These are phyloP conservation scores for Achroia grisella DNA, from an alignment of 1,140 invertebrate genomes.

Conservation along the genomic window DNA sequence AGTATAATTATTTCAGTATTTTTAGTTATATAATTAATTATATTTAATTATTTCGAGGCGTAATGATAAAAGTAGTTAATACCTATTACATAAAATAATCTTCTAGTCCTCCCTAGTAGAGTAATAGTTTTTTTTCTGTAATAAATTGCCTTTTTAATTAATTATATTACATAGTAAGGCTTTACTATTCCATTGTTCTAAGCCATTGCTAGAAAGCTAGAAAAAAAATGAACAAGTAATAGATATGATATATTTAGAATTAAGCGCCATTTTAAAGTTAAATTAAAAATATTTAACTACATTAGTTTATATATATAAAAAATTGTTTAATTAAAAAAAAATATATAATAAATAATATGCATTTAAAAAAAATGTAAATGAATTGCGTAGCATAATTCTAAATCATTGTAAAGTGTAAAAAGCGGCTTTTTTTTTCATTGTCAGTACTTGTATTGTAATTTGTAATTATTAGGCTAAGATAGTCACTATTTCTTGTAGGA, in stretches of 20 bases:
- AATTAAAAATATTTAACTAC: no score
- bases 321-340: no score
- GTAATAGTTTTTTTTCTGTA: slow-evolving; percentile 5
- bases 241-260: no score
- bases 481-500: no score
- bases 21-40: slow-evolving; percentile 1
- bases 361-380: slow-evolving; percentile 20
- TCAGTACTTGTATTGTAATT: neutral
- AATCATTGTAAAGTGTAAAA: slow-evolving; percentile 65
- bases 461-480: no score
- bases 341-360: neutral
- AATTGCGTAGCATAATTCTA: slow-evolving; percentile 66
- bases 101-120: neutral
- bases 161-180: slow-evolving; percentile 5
- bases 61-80: neutral
- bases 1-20: slow-evolving; percentile 9
- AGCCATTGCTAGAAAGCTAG: slow-evolving; percentile 14
- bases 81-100: no score
- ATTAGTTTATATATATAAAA: no score
- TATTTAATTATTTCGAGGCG: neutral
- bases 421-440: slow-evolving; percentile 12
- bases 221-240: neutral
- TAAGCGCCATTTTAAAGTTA: no score
- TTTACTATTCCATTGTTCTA: slow-evolving; percentile 3
- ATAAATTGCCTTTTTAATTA: slow-evolving; percentile 9